Evolutionary conservation across 2,888 invertebrate genomes (phyloP).

Genomic region (Drosophila putrida): DNA sequence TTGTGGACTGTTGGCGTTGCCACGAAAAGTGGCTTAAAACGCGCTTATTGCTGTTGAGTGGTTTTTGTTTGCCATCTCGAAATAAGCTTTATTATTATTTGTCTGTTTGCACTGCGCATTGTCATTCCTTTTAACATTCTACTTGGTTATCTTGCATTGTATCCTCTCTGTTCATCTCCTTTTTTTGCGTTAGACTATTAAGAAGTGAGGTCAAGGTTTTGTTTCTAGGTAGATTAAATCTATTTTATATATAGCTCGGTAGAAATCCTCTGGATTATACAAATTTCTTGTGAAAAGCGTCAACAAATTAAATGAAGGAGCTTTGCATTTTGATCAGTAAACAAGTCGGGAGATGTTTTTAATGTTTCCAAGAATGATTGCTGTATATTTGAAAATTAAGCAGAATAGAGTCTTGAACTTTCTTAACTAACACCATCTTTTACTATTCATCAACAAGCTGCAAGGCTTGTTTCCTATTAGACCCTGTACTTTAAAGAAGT

Average conservation of each 20-base stretch:
- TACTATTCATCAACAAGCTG: too few species aligned
- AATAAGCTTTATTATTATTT: conserved; percentile 60
- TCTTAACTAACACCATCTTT: too few species aligned
- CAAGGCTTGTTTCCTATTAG: too few species aligned
- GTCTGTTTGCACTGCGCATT: conserved; percentile 54
- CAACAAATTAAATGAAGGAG: neutral
- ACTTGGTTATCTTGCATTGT: conserved; percentile 25
- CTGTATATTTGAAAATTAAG: neutral
- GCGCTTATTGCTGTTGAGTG: conserved; percentile 70
- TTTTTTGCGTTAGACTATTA: neutral
- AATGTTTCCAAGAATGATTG: conserved; percentile 1
- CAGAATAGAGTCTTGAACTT: too few species aligned
- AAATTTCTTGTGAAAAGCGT: neutral
- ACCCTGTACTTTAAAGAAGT: too few species aligned
- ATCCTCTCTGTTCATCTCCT: neutral
- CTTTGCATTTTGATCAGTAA: neutral
- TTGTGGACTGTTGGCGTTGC: conserved; percentile 17
- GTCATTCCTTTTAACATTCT: conserved; percentile 27
- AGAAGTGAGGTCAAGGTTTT: neutral
- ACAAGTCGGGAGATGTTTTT: neutral
- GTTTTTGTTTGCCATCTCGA: conserved; percentile 72
- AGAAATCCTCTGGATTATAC: neutral
- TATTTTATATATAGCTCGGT: neutral
- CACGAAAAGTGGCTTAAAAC: conserved; percentile 75
- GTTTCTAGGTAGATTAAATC: neutral